A percentile compares a stretch with the other conserved stretches of the same genome.
Evolutionary conservation across 2,113 vertebrate species (phyloP).

Genomic region (Raja brachyura): DNA sequence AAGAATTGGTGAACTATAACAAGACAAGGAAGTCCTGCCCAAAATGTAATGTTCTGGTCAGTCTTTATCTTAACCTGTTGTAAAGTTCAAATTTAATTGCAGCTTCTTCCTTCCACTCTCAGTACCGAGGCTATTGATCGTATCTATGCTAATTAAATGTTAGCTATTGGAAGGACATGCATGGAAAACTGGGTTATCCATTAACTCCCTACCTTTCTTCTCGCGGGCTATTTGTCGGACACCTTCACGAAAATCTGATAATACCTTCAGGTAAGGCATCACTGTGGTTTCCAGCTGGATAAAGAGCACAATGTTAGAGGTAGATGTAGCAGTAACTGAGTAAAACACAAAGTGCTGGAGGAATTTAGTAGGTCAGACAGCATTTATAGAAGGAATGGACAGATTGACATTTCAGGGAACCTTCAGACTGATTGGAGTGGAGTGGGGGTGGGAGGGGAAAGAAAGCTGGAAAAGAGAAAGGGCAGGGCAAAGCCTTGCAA

Average conservation of each 20-base stretch:
- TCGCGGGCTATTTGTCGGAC: constrained; percentile 81
- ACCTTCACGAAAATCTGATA: constrained; percentile 83
- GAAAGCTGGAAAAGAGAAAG: no score
- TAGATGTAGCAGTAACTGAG: background rate
- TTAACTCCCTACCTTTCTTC: constrained; percentile 68
- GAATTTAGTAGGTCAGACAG: no score
- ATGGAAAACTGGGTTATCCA: background rate
- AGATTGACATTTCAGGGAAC: no score
- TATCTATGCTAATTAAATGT: background rate
- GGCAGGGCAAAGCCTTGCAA: no score
- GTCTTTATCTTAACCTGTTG: background rate
- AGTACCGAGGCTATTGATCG: no score
- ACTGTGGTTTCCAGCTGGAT: constrained; percentile 78
- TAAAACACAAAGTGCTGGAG: no score
- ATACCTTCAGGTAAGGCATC: constrained; percentile 81
- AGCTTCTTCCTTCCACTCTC: background rate
- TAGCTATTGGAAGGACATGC: background rate
- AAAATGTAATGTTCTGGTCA: background rate
- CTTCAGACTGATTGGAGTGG: no score
- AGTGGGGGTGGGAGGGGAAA: no score
- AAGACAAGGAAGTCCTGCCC: background rate
- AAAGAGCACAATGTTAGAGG: background rate
- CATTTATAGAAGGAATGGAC: no score
- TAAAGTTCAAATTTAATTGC: background rate
- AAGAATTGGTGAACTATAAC: background rate